These are phyloP conservation scores for Helarctos malayanus DNA, from an alignment of 2,797 vertebrate species.

Conservation along the genomic window DNA sequence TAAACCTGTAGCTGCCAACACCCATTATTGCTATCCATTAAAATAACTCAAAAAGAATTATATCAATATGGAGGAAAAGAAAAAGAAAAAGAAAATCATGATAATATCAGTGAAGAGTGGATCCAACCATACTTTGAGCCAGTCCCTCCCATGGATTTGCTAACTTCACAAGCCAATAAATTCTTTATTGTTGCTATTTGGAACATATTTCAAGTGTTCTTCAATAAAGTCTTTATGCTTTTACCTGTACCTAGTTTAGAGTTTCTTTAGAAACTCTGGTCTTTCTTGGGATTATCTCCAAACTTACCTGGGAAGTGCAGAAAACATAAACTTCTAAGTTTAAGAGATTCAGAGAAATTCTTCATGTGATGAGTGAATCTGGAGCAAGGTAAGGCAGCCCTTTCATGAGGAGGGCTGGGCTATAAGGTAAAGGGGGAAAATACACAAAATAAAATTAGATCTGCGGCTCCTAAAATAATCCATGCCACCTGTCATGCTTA, in stretches of 20 bases:
- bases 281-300: constrained; percentile 11
- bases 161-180: neutral
- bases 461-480: neutral
- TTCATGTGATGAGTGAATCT: constrained; percentile 90
- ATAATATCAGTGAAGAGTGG: neutral
- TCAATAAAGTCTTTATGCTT: neutral
- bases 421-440: constrained; percentile 71
- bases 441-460: neutral
- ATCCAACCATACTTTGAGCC: neutral
- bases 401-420: constrained; percentile 44
- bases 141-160: neutral
- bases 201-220: neutral
- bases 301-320: constrained; percentile 72
- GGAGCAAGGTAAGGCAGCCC: constrained; percentile 79
- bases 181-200: neutral
- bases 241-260: constrained; percentile 74
- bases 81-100: neutral
- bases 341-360: constrained; percentile 80
- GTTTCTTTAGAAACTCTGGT: neutral
- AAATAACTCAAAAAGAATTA: neutral
- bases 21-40: neutral
- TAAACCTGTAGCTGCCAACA: neutral
- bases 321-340: constrained; percentile 72
- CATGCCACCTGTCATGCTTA: neutral
- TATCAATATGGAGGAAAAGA: neutral